Conservation (phyloP, 2,113 vertebrate species). For the Chloropsis hardwickii region DNA sequence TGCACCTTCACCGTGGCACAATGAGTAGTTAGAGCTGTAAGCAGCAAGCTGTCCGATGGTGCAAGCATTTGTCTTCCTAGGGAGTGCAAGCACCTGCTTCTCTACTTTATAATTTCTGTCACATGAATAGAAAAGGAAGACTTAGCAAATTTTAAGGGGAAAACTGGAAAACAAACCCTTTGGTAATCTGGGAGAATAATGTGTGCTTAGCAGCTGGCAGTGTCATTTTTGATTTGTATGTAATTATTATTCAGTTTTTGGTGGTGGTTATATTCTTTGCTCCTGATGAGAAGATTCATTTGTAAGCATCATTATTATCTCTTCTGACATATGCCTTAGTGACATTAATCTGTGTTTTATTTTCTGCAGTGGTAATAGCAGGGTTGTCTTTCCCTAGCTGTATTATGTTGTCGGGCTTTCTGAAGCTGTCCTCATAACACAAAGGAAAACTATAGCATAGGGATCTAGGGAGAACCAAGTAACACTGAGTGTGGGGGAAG, state of each 20-base stretch:
- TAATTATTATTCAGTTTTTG: constrained; percentile 73
- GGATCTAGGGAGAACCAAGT: constrained; percentile 33
- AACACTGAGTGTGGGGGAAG: constrained; percentile 31
- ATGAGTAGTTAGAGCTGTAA: not conserved
- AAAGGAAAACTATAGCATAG: constrained; percentile 59
- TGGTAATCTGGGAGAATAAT: constrained; percentile 63
- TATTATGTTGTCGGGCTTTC: constrained; percentile 70
- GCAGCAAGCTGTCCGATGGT: not conserved
- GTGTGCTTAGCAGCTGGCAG: constrained; percentile 67
- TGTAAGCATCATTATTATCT: constrained; percentile 73
- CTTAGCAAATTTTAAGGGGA: constrained; percentile 56
- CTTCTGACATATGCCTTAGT: constrained; percentile 65
- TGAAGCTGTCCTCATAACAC: constrained; percentile 49
- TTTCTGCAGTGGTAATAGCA: constrained; percentile 72
- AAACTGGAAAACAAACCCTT: constrained; percentile 71
- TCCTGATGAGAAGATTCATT: constrained; percentile 71
- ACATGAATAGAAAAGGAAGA: constrained; percentile 68
- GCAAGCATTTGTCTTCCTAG: constrained; percentile 43
- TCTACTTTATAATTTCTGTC: constrained; percentile 75
- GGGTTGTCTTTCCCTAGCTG: constrained; percentile 71
- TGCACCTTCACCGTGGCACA: constrained; percentile 18
- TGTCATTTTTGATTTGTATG: constrained; percentile 70
- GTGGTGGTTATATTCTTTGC: constrained; percentile 67
- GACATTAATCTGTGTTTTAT: constrained; percentile 77
- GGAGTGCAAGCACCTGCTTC: not conserved